These are phyloP conservation scores for Ypsolopha sequella DNA, from an alignment of 2,888 invertebrate genomes.

Conservation along the genomic window DNA sequence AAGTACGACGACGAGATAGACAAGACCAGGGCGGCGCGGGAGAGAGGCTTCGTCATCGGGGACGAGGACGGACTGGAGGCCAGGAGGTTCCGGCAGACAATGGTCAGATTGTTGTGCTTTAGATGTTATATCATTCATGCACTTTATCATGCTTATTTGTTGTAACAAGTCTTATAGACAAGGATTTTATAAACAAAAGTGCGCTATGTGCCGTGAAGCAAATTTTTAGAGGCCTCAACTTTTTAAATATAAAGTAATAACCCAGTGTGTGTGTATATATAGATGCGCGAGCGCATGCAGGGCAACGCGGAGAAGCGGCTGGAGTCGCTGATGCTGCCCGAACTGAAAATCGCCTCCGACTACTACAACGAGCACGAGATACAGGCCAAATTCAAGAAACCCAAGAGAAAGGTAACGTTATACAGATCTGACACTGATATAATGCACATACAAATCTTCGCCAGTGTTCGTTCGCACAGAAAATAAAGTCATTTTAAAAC, in stretches of 20 bases:
- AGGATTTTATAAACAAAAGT: too few species aligned
- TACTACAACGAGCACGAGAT: conserved; percentile 90
- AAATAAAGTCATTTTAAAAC: too few species aligned
- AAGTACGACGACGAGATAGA: conserved; percentile 97
- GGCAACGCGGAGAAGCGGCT: conserved; percentile 68
- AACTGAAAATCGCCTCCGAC: conserved; percentile 84
- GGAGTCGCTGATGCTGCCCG: conserved; percentile 79
- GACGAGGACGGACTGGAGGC: conserved; percentile 69
- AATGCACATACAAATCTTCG: too few species aligned
- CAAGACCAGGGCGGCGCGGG: conserved; percentile 61
- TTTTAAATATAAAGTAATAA: too few species aligned
- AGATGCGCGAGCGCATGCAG: conserved; percentile 34
- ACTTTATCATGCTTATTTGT: too few species aligned
- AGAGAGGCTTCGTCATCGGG: conserved; percentile 83
- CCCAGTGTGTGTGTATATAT: not conserved
- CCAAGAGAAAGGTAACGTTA: conserved; percentile 76
- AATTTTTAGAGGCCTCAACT: too few species aligned
- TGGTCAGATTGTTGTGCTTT: conserved; percentile 27
- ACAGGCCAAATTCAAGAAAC: conserved; percentile 87
- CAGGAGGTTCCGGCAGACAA: conserved; percentile 55
- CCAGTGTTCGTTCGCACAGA: too few species aligned
- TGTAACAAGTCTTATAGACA: too few species aligned
- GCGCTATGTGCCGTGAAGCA: too few species aligned
- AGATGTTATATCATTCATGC: too few species aligned
- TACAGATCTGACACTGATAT: too few species aligned